A percentile compares a stretch with the other conserved stretches of the same genome.
phyloP scores from a whole-genome alignment of 2,113 vertebrate species.

The Bettongia penicillata region DNA sequence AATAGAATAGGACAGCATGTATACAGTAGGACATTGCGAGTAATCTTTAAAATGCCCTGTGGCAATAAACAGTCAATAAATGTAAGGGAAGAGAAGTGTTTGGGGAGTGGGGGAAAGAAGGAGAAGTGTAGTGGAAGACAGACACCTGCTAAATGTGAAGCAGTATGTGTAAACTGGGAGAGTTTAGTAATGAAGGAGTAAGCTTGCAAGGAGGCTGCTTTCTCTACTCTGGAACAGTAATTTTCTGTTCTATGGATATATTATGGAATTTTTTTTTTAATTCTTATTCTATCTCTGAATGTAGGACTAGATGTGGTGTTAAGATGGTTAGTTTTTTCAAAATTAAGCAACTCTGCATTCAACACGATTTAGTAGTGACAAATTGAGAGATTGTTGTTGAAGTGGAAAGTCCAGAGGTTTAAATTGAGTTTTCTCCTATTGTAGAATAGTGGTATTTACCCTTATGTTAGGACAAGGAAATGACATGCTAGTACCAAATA shows the following conservation, averaged over 20 bases:
- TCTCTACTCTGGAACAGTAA: background rate
- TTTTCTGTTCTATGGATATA: background rate
- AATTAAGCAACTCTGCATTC: background rate
- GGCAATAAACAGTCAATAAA: background rate
- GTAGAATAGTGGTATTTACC: background rate
- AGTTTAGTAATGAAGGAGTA: background rate
- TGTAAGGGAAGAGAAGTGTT: background rate
- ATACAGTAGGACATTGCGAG: background rate
- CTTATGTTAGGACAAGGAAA: background rate
- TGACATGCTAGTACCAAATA: background rate
- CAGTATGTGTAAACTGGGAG: background rate
- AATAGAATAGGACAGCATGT: background rate
- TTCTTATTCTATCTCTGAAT: background rate
- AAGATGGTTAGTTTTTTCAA: background rate
- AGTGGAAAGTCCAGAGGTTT: background rate
- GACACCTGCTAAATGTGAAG: background rate
- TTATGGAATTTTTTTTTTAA: background rate
- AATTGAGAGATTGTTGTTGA: slow-evolving; percentile 19
- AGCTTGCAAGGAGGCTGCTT: background rate
- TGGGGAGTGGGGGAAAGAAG: background rate
- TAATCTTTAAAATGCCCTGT: background rate
- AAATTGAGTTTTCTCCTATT: background rate
- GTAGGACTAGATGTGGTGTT: background rate
- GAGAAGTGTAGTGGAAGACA: background rate
- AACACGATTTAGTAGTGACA: background rate